Evolutionary conservation across 2,113 vertebrate species (phyloP), one percentile per base, ranked within the genome.

Genomic region (Spermophilus dauricus): DNA sequence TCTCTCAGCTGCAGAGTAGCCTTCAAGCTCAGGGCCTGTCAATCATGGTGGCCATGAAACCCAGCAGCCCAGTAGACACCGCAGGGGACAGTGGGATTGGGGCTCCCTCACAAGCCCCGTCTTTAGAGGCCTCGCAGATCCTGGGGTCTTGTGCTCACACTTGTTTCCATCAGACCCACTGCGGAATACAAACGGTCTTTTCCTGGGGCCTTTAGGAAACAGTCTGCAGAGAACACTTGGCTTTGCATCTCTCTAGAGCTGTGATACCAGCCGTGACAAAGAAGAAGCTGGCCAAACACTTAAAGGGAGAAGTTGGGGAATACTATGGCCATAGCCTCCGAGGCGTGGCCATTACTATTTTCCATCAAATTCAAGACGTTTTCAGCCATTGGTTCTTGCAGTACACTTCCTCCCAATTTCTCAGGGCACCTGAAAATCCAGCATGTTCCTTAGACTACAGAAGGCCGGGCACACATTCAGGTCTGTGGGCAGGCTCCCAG

Each of bases 101-200:
- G 5, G 34, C 45, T 16, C 10, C 34, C n/a, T 2, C 0, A 4
- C 5, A 39, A 18, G 2, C 22, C 53, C 11, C 1, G 0, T 22
- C 28, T 32, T 42, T 5, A 24, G 53, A 5, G 63, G 34, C 28
- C 56, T 58, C 9, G 1, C 4, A 28, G 51, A 17, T 58, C 63
- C 61, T n/a, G 16, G 61, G 61, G 39, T 76, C 26, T 34, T 1
- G 20, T 4, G 2, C 67, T 76, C 13, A 4, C 8, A 34, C 12
- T 86, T 48, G 16, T 24, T 37, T 72, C 30, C 51, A 18, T 70
- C 32, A 45, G 37, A 81, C 14, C 30, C 39, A 30, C 69, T 8
- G 58, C 70, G 30, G 24, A 72, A 17, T 2, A 14, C 26, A 3
- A 8, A 8, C 65, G 26, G 3, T 32, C 4, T 6, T 76, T 61